A percentile compares a stretch with the other conserved stretches of the same genome.
phyloP scores from a whole-genome alignment of 2,113 vertebrate species.

The Heptranchias perlo region DNA sequence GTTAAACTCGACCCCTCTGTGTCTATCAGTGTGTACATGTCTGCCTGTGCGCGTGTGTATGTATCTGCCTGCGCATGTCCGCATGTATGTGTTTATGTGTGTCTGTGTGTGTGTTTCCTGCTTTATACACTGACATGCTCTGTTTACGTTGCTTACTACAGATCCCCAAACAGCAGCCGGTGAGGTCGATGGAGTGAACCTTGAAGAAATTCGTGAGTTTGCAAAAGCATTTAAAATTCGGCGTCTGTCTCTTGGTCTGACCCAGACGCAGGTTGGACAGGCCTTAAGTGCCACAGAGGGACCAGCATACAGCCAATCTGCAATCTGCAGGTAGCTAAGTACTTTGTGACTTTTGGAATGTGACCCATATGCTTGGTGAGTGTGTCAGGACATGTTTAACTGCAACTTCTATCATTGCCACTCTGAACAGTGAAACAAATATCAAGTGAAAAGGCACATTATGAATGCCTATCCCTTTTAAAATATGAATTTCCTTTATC shows the following conservation, averaged over 20 bases:
- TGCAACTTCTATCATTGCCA: background rate
- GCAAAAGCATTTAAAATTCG: conserved; percentile 99
- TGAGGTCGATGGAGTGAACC: conserved; percentile 97
- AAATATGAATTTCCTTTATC: background rate
- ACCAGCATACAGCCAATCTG: conserved; percentile 98
- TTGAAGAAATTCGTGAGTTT: conserved; percentile 98
- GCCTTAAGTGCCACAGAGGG: conserved; percentile 95
- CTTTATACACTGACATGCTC: background rate
- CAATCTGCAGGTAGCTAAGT: conserved; percentile 96
- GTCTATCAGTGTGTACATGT: background rate
- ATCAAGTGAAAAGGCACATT: background rate
- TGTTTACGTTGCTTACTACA: conserved; percentile 54
- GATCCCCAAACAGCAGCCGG: conserved; percentile 91
- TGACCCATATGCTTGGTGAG: conserved; percentile 31
- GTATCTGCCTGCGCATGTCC: background rate
- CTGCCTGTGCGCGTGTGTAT: background rate
- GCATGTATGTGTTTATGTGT: background rate
- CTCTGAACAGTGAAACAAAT: background rate
- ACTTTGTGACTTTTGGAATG: conserved; percentile 34
- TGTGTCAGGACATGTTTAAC: conserved; percentile 22
- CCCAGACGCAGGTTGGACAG: conserved; percentile 98
- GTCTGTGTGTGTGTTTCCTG: background rate
- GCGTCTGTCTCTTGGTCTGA: conserved; percentile 96
- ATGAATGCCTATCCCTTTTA: background rate
- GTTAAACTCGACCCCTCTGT: background rate